Evolutionary conservation across 2,113 vertebrate genomes (phyloP).

Genomic region (Notarius lentiginosus): DNA sequence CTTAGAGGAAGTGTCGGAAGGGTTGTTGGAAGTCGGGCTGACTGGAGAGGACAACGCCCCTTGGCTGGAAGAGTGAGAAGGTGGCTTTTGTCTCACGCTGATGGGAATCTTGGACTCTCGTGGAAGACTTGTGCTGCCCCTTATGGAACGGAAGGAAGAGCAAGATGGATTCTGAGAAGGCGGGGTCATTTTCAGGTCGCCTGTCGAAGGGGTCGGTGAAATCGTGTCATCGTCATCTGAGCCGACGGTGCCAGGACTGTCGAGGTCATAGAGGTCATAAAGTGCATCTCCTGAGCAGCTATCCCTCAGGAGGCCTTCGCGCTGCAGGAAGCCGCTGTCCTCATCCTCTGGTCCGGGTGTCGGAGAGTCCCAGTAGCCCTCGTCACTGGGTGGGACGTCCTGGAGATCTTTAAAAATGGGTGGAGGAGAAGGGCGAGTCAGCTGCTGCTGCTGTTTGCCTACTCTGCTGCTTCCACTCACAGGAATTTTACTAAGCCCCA

Average conservation of each 20-base stretch:
- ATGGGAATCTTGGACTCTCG: constrained; percentile 94
- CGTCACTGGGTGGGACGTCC: constrained; percentile 81
- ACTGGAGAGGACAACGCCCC: constrained; percentile 74
- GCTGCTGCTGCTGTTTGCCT: constrained; percentile 55
- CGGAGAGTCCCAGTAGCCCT: constrained; percentile 95
- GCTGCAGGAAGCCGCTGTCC: constrained; percentile 73
- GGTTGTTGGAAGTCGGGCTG: constrained; percentile 70
- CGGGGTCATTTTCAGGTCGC: constrained; percentile 79
- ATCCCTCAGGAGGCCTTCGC: constrained; percentile 79
- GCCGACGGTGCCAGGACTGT: constrained; percentile 70
- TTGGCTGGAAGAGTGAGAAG: constrained; percentile 81
- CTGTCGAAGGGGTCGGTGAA: constrained; percentile 70
- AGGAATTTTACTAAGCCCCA: constrained; percentile 74
- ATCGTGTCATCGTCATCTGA: constrained; percentile 72
- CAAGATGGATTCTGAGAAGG: constrained; percentile 65
- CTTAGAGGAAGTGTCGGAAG: constrained; percentile 76
- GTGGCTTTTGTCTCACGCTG: constrained; percentile 79
- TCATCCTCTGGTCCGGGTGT: constrained; percentile 88
- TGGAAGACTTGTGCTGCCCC: constrained; percentile 82
- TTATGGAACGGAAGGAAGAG: constrained; percentile 78
- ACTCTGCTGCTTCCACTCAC: constrained; percentile 66
- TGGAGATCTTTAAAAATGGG: constrained; percentile 80
- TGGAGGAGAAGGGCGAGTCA: constrained; percentile 62
- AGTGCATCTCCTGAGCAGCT: constrained; percentile 89
- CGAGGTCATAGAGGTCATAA: constrained; percentile 84